Base-by-base conservation (phyloP, 1,140 invertebrate genomes). In the Caenorhabditis brenneri region DNA sequence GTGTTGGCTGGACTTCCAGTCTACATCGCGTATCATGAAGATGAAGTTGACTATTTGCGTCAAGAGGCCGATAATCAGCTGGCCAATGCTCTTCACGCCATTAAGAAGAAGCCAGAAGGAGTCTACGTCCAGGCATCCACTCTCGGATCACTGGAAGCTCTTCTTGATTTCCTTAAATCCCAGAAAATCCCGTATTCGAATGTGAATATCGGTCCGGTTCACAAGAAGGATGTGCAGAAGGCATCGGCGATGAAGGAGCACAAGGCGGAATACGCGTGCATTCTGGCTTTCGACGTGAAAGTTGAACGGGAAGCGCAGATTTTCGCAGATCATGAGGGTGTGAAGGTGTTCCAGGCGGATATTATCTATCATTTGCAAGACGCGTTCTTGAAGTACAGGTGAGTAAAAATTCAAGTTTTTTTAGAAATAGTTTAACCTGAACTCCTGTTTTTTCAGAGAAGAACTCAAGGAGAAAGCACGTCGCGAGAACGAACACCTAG, bases 331-430 rank as follows among this genome's bases (percentile, higher is more conserved):
- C 93, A 94, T 69, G 91, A 97, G 55, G 96, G 95, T 79, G 96
- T 99, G 53, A 96, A 95, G 92, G 97, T 99, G 89, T 99, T 99
- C 93, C 95, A 97, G 83, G 98, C 98, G 2, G 97, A 99, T 91
- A 99, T 99, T 91, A 99, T 99, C 89, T 99, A 99, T 92, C 98
- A 99, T 93, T 92, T 99, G 84, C 98, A 99, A 92, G 97, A 99
- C 92, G 95, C 95, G 91, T 99, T 99, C 92, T 97, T 94, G 85
- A 94, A 95, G 22, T 98, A 97, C 91, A 87, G 88, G 88, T 91
- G n/a, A n/a, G n/a, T n/a, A n/a, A n/a, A n/a, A n/a, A n/a, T n/a
- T n/a, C n/a, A n/a, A n/a, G n/a, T n/a, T n/a, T n/a, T n/a, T n/a
- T n/a, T n/a, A n/a, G n/a, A n/a, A n/a, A n/a, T n/a, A n/a, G n/a